These are phyloP conservation scores for Platycheirus albimanus DNA, from an alignment of 2,888 invertebrate genomes.

Conservation along the genomic window DNA sequence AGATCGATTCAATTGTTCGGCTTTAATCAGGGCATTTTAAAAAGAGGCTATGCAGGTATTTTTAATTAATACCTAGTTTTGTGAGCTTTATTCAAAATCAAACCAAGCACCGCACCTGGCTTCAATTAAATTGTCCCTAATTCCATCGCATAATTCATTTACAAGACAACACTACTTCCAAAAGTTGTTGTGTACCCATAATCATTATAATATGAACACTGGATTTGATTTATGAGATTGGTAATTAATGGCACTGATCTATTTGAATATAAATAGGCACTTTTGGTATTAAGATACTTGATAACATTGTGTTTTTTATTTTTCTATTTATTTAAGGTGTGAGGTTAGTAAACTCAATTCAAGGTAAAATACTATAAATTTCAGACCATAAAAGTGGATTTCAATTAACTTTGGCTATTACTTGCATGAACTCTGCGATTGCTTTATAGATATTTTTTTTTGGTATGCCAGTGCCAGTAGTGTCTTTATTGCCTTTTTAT, in stretches of 20 bases:
- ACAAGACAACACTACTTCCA: not conserved
- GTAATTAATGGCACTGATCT: conserved; percentile 42
- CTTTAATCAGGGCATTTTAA: too few relatives aligned
- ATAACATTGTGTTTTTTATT: conserved; percentile 23
- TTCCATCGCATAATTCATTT: too few relatives aligned
- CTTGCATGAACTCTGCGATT: conserved; percentile 11
- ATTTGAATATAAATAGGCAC: conserved; percentile 29
- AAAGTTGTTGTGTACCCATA: conserved; percentile 2
- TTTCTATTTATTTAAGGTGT: conserved; percentile 13
- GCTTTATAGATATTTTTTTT: not conserved
- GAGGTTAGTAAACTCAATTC: conserved; percentile 46
- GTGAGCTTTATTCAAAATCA: too few relatives aligned
- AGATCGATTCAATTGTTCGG: too few relatives aligned
- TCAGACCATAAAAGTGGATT: conserved; percentile 44
- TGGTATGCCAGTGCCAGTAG: not conserved
- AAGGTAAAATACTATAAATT: conserved; percentile 36
- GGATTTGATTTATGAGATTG: conserved; percentile 43
- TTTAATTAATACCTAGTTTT: too few relatives aligned
- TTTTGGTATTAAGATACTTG: conserved; percentile 9
- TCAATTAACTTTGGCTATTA: conserved; percentile 41
- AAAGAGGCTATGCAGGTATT: too few relatives aligned
- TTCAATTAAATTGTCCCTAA: too few relatives aligned
- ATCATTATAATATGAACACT: conserved; percentile 19
- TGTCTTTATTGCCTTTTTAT: conserved; percentile 19
- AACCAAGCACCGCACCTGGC: too few relatives aligned